Percentiles rank a stretch among this genome's conserved stretches.
Conservation (phyloP, 2,113 vertebrate genomes). For the Dromiciops gliroides region DNA sequence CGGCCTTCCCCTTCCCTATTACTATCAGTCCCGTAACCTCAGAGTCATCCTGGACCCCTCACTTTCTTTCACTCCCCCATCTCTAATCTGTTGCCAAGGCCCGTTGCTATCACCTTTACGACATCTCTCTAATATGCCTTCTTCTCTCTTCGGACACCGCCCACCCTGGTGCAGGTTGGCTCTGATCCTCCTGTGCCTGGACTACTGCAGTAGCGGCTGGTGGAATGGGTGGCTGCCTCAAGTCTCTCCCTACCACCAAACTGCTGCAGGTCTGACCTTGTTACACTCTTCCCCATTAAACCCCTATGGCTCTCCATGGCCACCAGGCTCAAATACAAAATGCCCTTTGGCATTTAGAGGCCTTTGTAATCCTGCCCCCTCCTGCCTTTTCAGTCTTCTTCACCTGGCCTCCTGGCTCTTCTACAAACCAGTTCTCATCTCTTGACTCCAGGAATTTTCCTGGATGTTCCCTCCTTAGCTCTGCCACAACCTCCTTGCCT, state of each 20-base stretch:
- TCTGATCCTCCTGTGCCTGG: neutral
- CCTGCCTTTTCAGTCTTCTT: neutral
- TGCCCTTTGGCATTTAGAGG: neutral
- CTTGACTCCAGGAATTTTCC: neutral
- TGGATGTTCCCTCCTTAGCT: neutral
- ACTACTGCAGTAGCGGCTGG: neutral
- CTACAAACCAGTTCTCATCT: neutral
- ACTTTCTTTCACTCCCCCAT: neutral
- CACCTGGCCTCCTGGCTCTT: too few species aligned
- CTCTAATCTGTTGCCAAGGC: neutral
- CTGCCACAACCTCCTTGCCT: neutral
- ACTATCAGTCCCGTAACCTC: neutral
- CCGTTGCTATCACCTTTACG: neutral
- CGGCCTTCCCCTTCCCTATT: neutral
- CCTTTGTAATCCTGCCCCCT: neutral
- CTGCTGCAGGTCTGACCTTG: neutral
- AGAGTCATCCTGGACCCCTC: too few species aligned
- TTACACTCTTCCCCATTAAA: neutral
- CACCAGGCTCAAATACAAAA: neutral
- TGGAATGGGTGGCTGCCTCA: neutral
- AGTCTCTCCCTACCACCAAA: neutral
- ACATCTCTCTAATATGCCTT: neutral
- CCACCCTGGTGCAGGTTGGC: neutral
- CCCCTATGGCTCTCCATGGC: neutral
- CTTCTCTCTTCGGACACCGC: neutral